Conservation (phyloP, 2,113 vertebrate genomes). For the Camelus bactrianus region DNA sequence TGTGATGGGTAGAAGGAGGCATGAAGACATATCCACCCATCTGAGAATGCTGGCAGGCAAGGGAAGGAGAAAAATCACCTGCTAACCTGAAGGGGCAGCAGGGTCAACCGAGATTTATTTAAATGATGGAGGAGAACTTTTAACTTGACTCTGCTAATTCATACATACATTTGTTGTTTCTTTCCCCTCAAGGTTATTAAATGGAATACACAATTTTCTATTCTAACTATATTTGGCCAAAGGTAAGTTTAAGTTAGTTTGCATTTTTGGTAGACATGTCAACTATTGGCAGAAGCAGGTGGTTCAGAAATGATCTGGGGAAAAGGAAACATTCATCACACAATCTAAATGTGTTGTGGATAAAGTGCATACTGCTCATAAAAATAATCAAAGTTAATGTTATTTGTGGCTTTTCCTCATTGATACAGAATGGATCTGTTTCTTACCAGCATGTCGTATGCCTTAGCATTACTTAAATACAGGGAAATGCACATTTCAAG, state of each 20-base stretch:
- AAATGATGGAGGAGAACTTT: conserved; percentile 2
- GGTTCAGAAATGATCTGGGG: not conserved
- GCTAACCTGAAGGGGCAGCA: not conserved
- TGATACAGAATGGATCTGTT: not conserved
- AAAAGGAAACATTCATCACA: conserved; percentile 21
- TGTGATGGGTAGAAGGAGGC: not conserved
- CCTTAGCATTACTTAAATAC: not conserved
- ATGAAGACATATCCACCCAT: not conserved
- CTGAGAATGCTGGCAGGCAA: not conserved
- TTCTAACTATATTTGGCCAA: conserved; percentile 63
- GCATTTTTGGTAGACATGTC: conserved; percentile 30
- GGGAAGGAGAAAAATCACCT: conserved; percentile 22
- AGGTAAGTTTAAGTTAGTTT: conserved; percentile 49
- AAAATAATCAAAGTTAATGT: not conserved
- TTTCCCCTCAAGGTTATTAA: not conserved
- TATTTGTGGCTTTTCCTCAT: not conserved
- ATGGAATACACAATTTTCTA: conserved; percentile 40
- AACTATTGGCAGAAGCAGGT: not conserved
- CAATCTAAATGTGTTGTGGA: not conserved
- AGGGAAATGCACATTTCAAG: not conserved
- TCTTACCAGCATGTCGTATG: not conserved
- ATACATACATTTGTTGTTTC: not conserved
- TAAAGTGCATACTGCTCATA: not conserved
- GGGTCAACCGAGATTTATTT: conserved; percentile 27
- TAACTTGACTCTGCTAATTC: conserved; percentile 1